Base-by-base conservation (phyloP, 2,113 vertebrate species). In the Orthonyx spaldingii region DNA sequence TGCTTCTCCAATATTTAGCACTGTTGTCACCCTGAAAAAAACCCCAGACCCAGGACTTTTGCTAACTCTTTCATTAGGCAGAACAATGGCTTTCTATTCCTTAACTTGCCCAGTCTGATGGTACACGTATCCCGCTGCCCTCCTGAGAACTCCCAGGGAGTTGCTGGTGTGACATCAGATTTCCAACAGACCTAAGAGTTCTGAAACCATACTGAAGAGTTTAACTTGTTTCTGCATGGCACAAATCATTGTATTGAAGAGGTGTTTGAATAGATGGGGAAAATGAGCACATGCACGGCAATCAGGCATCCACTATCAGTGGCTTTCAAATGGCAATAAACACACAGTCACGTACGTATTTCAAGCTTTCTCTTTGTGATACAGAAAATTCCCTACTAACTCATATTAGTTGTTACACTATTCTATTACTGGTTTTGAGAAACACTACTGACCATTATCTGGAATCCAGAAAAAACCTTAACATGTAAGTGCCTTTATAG, bases 261-360 rank as follows among this genome's bases (percentile, higher is more conserved):
- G 17, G 27, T n/a, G 22, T 56, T 46, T 75, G 33, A 87, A 27
- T 5, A 64, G 37, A 37, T 3, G 9, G 44, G 35, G n/a, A 72
- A 86, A 77, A 85, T 10, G 1, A 89, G 68, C 32, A 65, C 18
- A 15, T 4, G 41, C 39, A 61, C 11, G 11, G 37, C 50, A 44
- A n/a, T 9, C 32, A 44, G 39, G 39, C n/a, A 76, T 28, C 33
- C 37, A 46, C n/a, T 9, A 64, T 6, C n/a, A 60, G 10, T 47
- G 30, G 33, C 41, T 72, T 90, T 64, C 63, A 65, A 46, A 83
- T 2, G 3, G 61, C 37, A 83, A 37, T 28, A n/a, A 46, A 47
- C 14, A 33, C n/a, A 22, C 1, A 57, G n/a, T 32, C 41, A 22
- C 22, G 24, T 2, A 2, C 1, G 1, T 61, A 55, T 44, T 60